Evolutionary conservation across 2,113 vertebrate species (phyloP).

Genomic region (Pedetes capensis): DNA sequence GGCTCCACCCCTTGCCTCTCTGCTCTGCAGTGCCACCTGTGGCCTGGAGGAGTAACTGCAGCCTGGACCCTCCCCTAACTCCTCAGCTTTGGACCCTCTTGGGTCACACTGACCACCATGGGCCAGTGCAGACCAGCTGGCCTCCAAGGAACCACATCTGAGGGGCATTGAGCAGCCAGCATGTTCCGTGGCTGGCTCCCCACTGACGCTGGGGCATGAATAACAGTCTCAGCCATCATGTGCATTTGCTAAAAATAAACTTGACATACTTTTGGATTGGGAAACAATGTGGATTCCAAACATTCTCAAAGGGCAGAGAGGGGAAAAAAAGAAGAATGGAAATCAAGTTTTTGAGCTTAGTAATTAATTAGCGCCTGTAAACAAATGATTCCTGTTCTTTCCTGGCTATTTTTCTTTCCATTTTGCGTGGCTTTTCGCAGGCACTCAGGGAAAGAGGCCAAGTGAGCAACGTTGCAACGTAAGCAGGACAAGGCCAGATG

Average conservation of each 20-base stretch:
- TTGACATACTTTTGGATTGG: constrained; percentile 78
- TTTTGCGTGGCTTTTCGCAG: constrained; percentile 66
- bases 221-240: constrained; percentile 73
- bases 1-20: too few species aligned
- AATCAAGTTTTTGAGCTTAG: constrained; percentile 72
- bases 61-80: not conserved
- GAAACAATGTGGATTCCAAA: constrained; percentile 77
- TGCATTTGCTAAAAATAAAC: constrained; percentile 77
- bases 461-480: not conserved
- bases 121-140: not conserved
- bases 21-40: not conserved
- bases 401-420: constrained; percentile 68
- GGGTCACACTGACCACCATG: not conserved
- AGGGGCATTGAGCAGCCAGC: constrained; percentile 59
- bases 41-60: constrained; percentile 58
- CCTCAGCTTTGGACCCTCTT: not conserved
- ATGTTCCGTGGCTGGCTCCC: constrained; percentile 61
- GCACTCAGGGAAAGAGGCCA: not conserved
- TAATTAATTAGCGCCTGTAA: constrained; percentile 78
- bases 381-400: constrained; percentile 71
- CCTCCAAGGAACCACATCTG: constrained; percentile 63
- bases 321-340: constrained; percentile 70
- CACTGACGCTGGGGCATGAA: constrained; percentile 77
- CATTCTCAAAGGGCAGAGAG: constrained; percentile 77
- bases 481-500: not conserved